A percentile compares a stretch with the other conserved stretches of the same genome.
Conservation (phyloP, 2,113 vertebrate species). For the human (Homo sapiens) region GRCh38 chr5:151070001-151070500, state of each 20-base stretch:
- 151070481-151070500: background rate
- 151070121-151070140: background rate
- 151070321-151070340: background rate
- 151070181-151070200: background rate
- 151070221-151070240: background rate
- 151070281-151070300: background rate
- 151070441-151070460: background rate
- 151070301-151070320: background rate
- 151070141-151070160: background rate
- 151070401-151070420: background rate
- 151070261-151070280: background rate
- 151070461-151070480: background rate
- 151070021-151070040: no score
- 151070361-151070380: background rate
- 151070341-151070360: background rate
- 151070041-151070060: background rate
- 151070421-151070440: background rate
- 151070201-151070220: background rate
- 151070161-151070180: background rate
- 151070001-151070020: no score
- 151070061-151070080: background rate
- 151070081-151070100: background rate
- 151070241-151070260: constrained; percentile 4
- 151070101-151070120: background rate
- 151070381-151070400: background rate